Evolutionary conservation across 2,888 invertebrate genomes (phyloP).

Genomic region (Pseudococcus viburni): DNA sequence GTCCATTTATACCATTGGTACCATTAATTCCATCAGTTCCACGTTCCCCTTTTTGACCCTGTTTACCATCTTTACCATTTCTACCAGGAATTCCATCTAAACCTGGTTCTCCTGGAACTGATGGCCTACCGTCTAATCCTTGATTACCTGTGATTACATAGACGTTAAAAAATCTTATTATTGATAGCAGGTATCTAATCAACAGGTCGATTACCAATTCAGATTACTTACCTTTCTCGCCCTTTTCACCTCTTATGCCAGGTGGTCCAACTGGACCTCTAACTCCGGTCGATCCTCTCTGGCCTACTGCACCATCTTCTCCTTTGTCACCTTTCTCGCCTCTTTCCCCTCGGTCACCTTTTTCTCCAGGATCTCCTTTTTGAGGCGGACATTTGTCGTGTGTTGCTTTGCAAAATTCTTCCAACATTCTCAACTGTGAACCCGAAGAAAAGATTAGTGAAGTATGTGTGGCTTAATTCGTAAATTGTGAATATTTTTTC

Average conservation of each 20-base stretch:
- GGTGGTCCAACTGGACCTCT: conserved; percentile 77
- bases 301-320: conserved; percentile 70
- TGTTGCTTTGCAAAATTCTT: conserved; percentile 87
- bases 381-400: conserved; percentile 82
- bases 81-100: conserved; percentile 88
- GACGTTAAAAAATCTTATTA: too few species aligned
- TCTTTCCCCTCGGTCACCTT: conserved; percentile 75
- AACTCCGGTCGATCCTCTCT: conserved; percentile 71
- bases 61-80: conserved; percentile 84
- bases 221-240: conserved; percentile 70
- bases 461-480: too few species aligned
- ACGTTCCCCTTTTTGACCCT: conserved; percentile 81
- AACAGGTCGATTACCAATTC: too few species aligned
- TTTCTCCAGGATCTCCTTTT: conserved; percentile 73
- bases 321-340: conserved; percentile 71
- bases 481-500: too few species aligned
- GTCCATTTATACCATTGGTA: conserved; percentile 69
- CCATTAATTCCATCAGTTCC: conserved; percentile 81
- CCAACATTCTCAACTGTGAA: conserved; percentile 85
- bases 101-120: conserved; percentile 92
- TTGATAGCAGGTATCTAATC: too few species aligned
- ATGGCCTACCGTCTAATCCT: conserved; percentile 89
- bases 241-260: conserved; percentile 81
- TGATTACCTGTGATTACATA: conserved; percentile 73
- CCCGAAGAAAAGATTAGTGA: too few species aligned